phyloP scores from a whole-genome alignment of 2,888 invertebrate genomes.

The Drosophila meridionalis region DNA sequence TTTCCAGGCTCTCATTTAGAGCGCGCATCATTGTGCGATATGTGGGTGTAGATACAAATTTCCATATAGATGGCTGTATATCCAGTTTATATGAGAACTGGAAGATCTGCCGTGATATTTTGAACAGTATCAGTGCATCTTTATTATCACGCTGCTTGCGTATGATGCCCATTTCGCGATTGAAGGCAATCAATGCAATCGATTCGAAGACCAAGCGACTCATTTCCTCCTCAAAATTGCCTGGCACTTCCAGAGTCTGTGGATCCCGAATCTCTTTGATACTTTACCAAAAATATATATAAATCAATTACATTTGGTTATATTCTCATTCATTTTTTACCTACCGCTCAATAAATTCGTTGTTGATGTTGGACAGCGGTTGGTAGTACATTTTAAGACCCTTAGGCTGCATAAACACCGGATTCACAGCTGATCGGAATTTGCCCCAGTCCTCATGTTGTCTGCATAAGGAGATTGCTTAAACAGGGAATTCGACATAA shows the following conservation, averaged over 20 bases:
- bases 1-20: slow-evolving; percentile 58
- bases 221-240: slow-evolving; percentile 86
- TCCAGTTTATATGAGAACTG: slow-evolving; percentile 69
- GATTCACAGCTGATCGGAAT: slow-evolving; percentile 86
- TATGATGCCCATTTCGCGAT: slow-evolving; percentile 81
- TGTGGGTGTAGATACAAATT: slow-evolving; percentile 73
- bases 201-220: slow-evolving; percentile 87
- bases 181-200: slow-evolving; percentile 83
- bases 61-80: slow-evolving; percentile 82
- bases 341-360: slow-evolving; percentile 83
- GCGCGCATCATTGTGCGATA: slow-evolving; percentile 70
- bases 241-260: slow-evolving; percentile 82
- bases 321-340: background rate
- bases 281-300: slow-evolving; percentile 57
- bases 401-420: slow-evolving; percentile 88
- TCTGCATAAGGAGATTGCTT: slow-evolving; percentile 68
- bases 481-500: background rate
- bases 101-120: slow-evolving; percentile 46
- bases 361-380: slow-evolving; percentile 80
- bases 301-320: background rate
- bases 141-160: slow-evolving; percentile 58
- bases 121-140: slow-evolving; percentile 66
- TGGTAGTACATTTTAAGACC: slow-evolving; percentile 86
- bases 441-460: slow-evolving; percentile 87
- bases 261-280: slow-evolving; percentile 74